phyloP scores from a whole-genome alignment of 2,888 invertebrate species.

The Ophioninae sp. region DNA sequence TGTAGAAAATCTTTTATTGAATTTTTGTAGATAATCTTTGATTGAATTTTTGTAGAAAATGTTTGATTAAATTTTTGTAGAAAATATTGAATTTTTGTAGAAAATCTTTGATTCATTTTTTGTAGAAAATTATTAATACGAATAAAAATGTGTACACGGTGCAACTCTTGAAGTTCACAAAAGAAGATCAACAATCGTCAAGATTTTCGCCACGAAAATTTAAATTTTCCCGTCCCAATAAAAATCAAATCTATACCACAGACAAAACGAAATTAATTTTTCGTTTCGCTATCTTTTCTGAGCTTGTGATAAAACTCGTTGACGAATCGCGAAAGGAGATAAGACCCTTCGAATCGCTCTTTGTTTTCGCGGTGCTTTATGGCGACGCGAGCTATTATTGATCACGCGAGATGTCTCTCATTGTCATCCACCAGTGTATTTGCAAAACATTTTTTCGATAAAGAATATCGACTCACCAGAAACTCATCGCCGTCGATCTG shows the following conservation, averaged over 20 bases:
- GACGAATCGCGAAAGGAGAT: slow-evolving; percentile 37
- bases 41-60: too few relatives aligned
- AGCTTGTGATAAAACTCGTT: slow-evolving; percentile 1
- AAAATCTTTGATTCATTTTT: too few relatives aligned
- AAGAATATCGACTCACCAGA: slow-evolving; percentile 71
- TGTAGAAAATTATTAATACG: too few relatives aligned
- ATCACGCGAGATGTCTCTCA: slow-evolving; percentile 5
- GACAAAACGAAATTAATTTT: slow-evolving; percentile 16
- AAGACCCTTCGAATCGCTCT: slow-evolving; percentile 1
- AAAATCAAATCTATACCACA: slow-evolving; percentile 5
- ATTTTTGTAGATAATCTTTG: too few relatives aligned
- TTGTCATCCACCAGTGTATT: slow-evolving; percentile 11
- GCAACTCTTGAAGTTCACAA: too few relatives aligned
- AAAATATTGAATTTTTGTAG: too few relatives aligned
- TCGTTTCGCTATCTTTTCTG: background rate
- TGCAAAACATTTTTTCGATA: slow-evolving; percentile 25
- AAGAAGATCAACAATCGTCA: too few relatives aligned
- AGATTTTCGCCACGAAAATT: too few relatives aligned
- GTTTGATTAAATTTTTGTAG: too few relatives aligned
- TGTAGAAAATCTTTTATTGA: too few relatives aligned
- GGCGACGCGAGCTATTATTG: background rate
- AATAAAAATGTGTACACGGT: too few relatives aligned
- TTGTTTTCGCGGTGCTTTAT: slow-evolving; percentile 20
- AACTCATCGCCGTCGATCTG: slow-evolving; percentile 78
- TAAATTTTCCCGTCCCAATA: too few relatives aligned